Base-by-base conservation (phyloP, 2,113 vertebrate species). In the Megaptera novaeangliae region DNA sequence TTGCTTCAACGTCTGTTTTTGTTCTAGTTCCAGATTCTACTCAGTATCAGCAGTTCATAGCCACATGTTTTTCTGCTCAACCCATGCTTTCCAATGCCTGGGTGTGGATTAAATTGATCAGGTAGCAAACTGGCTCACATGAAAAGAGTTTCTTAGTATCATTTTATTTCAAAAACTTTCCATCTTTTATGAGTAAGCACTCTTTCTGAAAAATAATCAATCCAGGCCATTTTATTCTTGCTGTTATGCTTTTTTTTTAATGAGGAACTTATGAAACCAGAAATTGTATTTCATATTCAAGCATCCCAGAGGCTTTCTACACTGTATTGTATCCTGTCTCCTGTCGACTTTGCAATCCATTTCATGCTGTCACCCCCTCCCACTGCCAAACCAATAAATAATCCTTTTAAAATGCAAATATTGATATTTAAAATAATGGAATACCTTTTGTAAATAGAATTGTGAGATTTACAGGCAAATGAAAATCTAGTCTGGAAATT, bases 351-450 rank as follows among this genome's bases (percentile, higher is more conserved):
- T 96, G 72, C 6, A 71, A 72, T 83, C 23, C 9, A 41, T 66
- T 88, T 91, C 59, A 66, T 31, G 14, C 34, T 81, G 78, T 75
- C 88, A 81, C 1, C 3, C 25, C 52, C 68, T 96, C 68, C 85
- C 17, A 92, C 14, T 84, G 66, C 7, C 69, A 96, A 57, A 59
- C 44, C 93, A 97, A 97, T 95, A 97, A 95, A 96, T 72, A 96
- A 82, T 29, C 15, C 41, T 90, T 95, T 98, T 81, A 97, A 98
- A 98, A 98, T 98, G 94, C 75, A 98, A 98, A 98, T 97, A 98
- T 61, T 97, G 90, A 71, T 98, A 98, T 98, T 98, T 98, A 94
- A 98, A 98, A 97, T 96, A 97, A 96, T 91, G 39, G 20, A 94
- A n/a, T 87, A 9, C 94, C 87, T 97, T 96, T 39, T 74, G 6